Base-by-base conservation (phyloP, 2,113 vertebrate genomes). In the Muntiacus muntjak region DNA sequence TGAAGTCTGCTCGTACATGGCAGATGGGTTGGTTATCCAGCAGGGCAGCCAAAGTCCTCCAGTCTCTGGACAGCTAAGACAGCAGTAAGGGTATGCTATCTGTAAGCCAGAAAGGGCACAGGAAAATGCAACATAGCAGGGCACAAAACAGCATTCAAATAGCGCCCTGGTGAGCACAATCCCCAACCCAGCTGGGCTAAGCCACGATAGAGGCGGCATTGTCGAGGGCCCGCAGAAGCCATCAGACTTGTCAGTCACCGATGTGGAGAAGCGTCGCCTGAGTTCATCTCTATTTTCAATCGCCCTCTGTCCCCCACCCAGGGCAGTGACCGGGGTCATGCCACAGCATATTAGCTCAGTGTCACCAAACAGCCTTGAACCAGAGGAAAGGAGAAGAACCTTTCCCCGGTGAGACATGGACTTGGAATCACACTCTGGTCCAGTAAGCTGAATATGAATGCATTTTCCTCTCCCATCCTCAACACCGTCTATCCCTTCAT, bases 21-120 rank as follows among this genome's bases (percentile, higher is more conserved):
- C 2, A 45, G 57, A 79, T 15, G 25, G n/a, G 50, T 47, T 83
- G n/a, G 52, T 76, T 71, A 87, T 17, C 90, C 0, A 0, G 23
- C 47, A 90, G 23, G 55, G 15, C 47, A 94, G 89, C 95, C 81
- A 57, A 85, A 64, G 12, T 54, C 95, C 40, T 95, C 55, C 33
- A 83, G 81, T 16, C 64, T 67, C 50, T 2, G 1, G n/a, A 78
- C 52, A 76, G 28, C 47, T 30, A 40, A 52, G 57, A 64, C 50
- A 43, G 6, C 33, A 54, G 71, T 26, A 23, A 33, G 85, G 57
- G 17, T 30, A 28, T 47, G 30, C 28, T 26, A 26, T 52, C 21
- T 7, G 57, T 85, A 88, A 88, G 78, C 78, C 74, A 93, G 58
- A 88, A 55, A 95, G 62, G 88, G 88, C 74, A 9, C 74, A 25